Base-by-base conservation (phyloP, 2,113 vertebrate genomes). In the Smithornis capensis region DNA sequence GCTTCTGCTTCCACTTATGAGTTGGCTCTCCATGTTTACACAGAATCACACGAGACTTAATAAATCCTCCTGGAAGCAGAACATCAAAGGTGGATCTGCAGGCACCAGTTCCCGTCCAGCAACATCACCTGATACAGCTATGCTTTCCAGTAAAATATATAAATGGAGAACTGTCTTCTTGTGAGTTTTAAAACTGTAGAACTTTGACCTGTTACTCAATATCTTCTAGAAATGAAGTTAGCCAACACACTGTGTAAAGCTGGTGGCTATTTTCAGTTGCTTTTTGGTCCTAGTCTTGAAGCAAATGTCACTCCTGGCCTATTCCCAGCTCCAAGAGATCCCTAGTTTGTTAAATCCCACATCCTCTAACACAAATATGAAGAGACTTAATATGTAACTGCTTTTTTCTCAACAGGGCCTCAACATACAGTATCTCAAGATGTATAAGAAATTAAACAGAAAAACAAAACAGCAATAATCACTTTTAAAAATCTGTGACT, bases 381-480 rank as follows among this genome's bases (percentile, higher is more conserved):
- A 50, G 16, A 65, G 14, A 37, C 2, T 19, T n/a, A 6, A 60
- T 2, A 6, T 1, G 4, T 5, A 12, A 80, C 5, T 49, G 7
- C 9, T 63, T 76, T 27, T 4, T 47, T 28, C 37, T 68, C 33
- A 53, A 71, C 3, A 67, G 17, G 7, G 10, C 33, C 27, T 38
- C 22, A 25, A 65, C 8, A 44, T 4, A 13, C 3, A 2, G 16
- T 10, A 24, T 19, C 9, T 49, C 49, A 63, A n/a, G 23, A 56
- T 25, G 53, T 67, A 3, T 7, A 80, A 42, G 13, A 55, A 63
- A 89, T 40, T 28, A 10, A 81, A 71, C 0, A 38, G 18, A 28
- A n/a, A 75, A 80, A 63, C 5, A 71, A 64, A 89, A 47, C 2
- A 29, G 4, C 10, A 85, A 15, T 19, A 77, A 28, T 28, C 9